phyloP scores from a whole-genome alignment of 2,113 vertebrate species.

The Limanda limanda region DNA sequence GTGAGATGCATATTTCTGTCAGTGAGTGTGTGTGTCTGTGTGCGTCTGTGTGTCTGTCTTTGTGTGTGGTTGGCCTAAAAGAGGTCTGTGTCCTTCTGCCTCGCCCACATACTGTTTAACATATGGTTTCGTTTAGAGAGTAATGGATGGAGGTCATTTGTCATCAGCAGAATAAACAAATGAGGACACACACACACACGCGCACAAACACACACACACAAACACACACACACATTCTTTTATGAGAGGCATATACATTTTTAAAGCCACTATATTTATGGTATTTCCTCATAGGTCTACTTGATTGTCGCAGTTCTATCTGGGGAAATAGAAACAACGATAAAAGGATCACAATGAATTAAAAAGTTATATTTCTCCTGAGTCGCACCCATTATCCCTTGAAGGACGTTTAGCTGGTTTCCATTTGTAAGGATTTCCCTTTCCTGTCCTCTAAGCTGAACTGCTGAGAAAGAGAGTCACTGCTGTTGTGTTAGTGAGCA shows the following conservation, averaged over 20 bases:
- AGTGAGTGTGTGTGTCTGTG: too few species aligned
- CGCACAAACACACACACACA: background rate
- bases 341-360: background rate
- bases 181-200: background rate
- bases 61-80: conserved; percentile 1
- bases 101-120: conserved; percentile 41
- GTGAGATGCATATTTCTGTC: background rate
- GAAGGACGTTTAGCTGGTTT: conserved; percentile 32
- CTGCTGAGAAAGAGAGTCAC: background rate
- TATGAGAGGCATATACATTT: background rate
- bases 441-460: background rate
- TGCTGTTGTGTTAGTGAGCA: conserved; percentile 25
- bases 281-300: background rate
- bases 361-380: background rate
- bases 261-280: background rate
- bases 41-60: background rate
- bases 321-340: background rate
- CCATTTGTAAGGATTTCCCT: conserved; percentile 1
- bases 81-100: conserved; percentile 12
- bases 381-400: conserved; percentile 41
- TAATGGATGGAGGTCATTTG: conserved; percentile 53
- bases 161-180: conserved; percentile 52
- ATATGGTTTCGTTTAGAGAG: conserved; percentile 65
- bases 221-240: conserved; percentile 1
- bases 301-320: background rate